These are phyloP conservation scores for Scartelaos histophorus DNA, from an alignment of 2,113 vertebrate species.

Conservation along the genomic window DNA sequence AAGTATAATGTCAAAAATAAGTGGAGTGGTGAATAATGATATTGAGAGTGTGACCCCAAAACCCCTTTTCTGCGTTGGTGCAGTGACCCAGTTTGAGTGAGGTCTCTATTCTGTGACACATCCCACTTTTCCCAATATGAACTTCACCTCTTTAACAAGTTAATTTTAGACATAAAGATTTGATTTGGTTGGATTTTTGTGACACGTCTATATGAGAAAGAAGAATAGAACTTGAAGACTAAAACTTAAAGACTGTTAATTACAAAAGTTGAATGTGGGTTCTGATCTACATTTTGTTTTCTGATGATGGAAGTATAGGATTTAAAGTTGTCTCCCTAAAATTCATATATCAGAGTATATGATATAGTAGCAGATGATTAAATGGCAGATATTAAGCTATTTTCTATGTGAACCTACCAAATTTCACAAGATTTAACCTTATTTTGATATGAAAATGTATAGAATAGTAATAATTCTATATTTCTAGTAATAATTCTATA, in stretches of 20 bases:
- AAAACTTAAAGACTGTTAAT: not conserved
- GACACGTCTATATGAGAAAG: too few species aligned
- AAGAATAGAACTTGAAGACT: too few species aligned
- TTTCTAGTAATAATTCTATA: too few species aligned
- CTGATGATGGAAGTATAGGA: too few species aligned
- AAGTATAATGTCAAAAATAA: slow-evolving; percentile 10
- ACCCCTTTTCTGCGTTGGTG: slow-evolving; percentile 33
- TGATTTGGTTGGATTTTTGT: not conserved
- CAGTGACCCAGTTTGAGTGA: slow-evolving; percentile 54
- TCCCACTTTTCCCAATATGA: slow-evolving; percentile 13
- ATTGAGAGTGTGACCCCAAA: slow-evolving; percentile 42
- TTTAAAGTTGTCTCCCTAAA: too few species aligned
- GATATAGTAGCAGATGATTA: not conserved
- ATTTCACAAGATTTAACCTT: not conserved
- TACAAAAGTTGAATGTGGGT: not conserved
- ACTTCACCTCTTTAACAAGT: slow-evolving; percentile 11
- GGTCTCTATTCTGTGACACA: slow-evolving; percentile 41
- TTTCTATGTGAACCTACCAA: slow-evolving; percentile 1
- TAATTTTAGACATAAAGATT: not conserved
- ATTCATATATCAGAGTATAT: too few species aligned
- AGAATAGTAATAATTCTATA: too few species aligned
- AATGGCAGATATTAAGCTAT: too few species aligned
- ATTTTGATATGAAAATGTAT: not conserved
- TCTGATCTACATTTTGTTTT: too few species aligned
- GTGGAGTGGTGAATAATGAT: not conserved